Evolutionary conservation across 2,113 vertebrate species (phyloP).

Genomic region (Pontoporia blainvillei): DNA sequence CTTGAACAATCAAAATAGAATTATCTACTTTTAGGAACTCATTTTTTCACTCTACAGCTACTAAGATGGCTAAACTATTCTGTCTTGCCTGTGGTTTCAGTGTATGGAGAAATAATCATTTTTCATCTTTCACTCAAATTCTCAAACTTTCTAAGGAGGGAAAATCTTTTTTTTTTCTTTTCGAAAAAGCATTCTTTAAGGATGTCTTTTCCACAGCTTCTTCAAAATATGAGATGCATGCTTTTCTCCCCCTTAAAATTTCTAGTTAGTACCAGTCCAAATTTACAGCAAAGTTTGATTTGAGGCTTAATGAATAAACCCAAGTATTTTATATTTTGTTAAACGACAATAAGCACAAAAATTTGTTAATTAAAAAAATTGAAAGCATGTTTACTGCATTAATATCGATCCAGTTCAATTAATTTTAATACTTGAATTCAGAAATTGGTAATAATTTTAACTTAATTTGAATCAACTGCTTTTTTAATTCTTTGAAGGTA

Average conservation of each 20-base stretch:
- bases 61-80: background rate
- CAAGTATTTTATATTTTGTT: background rate
- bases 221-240: background rate
- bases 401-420: background rate
- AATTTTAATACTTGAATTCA: background rate
- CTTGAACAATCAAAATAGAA: background rate
- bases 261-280: background rate
- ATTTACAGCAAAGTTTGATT: background rate
- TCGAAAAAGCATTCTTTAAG: background rate
- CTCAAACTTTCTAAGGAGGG: background rate
- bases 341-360: background rate
- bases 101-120: background rate
- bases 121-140: constrained; percentile 28
- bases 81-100: constrained; percentile 2
- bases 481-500: background rate
- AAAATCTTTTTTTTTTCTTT: background rate
- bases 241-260: background rate
- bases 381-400: background rate
- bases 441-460: background rate
- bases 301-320: background rate
- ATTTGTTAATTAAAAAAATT: background rate
- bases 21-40: background rate
- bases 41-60: constrained; percentile 20
- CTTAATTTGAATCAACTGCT: background rate
- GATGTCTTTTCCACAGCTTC: background rate